These are phyloP conservation scores for Leptinotarsa peninsularis DNA, from an alignment of 2,888 invertebrate genomes.

Conservation along the genomic window DNA sequence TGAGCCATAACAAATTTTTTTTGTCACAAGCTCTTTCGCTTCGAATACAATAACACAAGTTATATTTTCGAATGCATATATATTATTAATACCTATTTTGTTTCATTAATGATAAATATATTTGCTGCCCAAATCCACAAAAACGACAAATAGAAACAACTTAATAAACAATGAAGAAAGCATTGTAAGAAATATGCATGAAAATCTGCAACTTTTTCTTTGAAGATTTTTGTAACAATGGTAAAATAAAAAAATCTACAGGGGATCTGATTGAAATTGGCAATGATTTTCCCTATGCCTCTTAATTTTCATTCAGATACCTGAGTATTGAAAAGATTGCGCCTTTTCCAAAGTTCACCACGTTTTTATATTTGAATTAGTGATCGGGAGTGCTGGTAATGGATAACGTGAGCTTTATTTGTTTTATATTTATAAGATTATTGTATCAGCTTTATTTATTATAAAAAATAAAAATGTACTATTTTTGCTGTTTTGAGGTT, in stretches of 20 bases:
- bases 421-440: slow-evolving; percentile 15
- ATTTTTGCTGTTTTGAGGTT: background rate
- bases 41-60: too few species aligned
- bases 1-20: too few species aligned
- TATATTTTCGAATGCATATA: too few species aligned
- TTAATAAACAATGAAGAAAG: background rate
- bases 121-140: background rate
- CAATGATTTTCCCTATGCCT: too few species aligned
- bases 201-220: background rate
- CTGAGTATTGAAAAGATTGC: background rate
- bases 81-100: background rate
- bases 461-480: background rate
- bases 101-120: background rate
- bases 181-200: background rate
- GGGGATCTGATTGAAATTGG: too few species aligned
- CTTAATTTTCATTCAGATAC: background rate
- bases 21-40: too few species aligned
- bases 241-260: too few species aligned
- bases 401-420: background rate
- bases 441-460: background rate
- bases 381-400: background rate
- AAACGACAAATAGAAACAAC: background rate
- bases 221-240: background rate
- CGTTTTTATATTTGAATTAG: background rate
- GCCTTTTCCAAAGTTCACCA: slow-evolving; percentile 10